phyloP scores from a whole-genome alignment of 1,140 invertebrate genomes.

The Babylonia areolata region DNA sequence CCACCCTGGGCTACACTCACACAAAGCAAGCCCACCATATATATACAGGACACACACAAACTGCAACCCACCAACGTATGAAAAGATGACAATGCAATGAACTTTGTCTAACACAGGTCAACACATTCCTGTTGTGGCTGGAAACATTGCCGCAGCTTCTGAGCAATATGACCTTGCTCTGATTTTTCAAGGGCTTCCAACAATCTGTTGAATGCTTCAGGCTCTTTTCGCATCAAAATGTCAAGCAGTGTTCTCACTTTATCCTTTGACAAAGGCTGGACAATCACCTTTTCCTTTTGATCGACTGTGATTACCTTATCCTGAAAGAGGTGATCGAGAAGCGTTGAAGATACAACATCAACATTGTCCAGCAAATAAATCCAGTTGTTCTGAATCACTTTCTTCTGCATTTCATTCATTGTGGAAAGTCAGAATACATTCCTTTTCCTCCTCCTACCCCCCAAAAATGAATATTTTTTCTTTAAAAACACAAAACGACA shows the following conservation, averaged over 20 bases:
- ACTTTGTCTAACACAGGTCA: too few species aligned
- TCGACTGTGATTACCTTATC: not conserved
- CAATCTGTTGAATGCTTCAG: not conserved
- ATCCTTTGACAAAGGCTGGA: not conserved
- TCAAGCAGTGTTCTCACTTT: constrained; percentile 9
- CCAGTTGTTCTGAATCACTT: not conserved
- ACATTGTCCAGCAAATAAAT: not conserved
- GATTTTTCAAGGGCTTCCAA: not conserved
- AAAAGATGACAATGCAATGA: too few species aligned
- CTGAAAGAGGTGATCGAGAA: constrained; percentile 4
- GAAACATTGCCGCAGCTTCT: not conserved
- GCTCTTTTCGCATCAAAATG: not conserved
- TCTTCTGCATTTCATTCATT: constrained; percentile 22
- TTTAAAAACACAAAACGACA: not conserved
- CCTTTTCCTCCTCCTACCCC: not conserved
- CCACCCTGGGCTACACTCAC: too few species aligned
- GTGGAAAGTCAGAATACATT: not conserved
- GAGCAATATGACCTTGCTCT: not conserved
- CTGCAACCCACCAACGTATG: too few species aligned
- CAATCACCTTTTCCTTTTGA: not conserved
- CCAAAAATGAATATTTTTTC: not conserved
- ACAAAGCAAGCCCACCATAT: too few species aligned
- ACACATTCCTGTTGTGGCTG: not conserved
- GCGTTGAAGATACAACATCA: not conserved
- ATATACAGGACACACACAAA: too few species aligned